Evolutionary conservation across 2,888 invertebrate genomes (phyloP), one percentile per base, ranked within the genome.

Genomic region (Morpho deidamia): DNA sequence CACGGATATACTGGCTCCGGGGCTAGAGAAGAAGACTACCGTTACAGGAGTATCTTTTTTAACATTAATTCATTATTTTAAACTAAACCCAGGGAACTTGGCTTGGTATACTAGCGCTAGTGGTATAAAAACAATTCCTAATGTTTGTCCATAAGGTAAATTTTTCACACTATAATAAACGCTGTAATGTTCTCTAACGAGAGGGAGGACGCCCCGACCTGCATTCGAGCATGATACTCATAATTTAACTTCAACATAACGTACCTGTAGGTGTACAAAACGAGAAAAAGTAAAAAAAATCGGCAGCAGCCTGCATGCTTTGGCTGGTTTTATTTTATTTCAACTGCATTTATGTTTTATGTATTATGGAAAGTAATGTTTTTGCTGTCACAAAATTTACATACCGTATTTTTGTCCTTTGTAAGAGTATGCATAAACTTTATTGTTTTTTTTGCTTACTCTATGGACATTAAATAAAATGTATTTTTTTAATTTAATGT

Each of bases 301-400:
- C 46, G 46, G 38, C 32, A 32, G 39, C 46, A 46, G 46, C 46
- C 23, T 46, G 39, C 38, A 32, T 10, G 11, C 39, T 39, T 10
- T 39, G 11, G n/a, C 14, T 40, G 47, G 11, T 47, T 40, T 33
- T 39, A 47, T 47, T 47, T 33, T 47, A 47, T 47, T 47, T 47
- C 40, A 47, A 33, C 11, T 47, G 39, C 34, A 44, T 44, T 44
- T 33, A 40, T 47, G 40, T 40, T 47, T 40, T 47, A 47, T 47
- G 40, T 47, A 47, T 40, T 40, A 40, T 47, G 47, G 8, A 40
- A 47, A 47, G 40, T 33, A 11, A 32, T 39, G 37, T 47, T 47
- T 47, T 11, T n/a, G n/a, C 11, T 33, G 39, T 39, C 38, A 32
- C 47, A 40, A 40, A 40, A 47, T 11, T 47, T 47, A 47, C 32